Base-by-base conservation (phyloP, 2,113 vertebrate genomes). In the Mobula birostris region DNA sequence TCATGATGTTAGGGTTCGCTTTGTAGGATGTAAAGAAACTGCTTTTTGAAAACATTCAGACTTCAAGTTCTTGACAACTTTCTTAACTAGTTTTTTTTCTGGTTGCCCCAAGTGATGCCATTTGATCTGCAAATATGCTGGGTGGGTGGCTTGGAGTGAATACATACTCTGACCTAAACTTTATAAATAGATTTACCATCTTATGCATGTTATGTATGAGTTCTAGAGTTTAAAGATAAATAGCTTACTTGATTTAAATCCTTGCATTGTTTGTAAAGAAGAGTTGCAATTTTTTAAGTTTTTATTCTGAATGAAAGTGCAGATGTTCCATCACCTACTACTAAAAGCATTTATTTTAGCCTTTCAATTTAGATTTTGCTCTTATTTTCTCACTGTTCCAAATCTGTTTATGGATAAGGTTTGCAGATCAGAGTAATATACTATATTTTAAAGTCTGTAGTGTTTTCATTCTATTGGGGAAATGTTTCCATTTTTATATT, bases 401-500 rank as follows among this genome's bases (percentile, higher is more conserved):
- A 66, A 88, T 2, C 61, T 88, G n/a, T 32, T 63, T 88, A 88
- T 66, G 36, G 61, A 15, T 88, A 66, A 32, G 85, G 66, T 66
- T 88, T 14, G 11, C 61, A 32, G 29, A 66, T 32, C 85, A 88
- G 32, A 88, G 61, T 29, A 88, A 88, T 63, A 61, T 87, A 87
- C 24, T 17, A 11, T 29, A 29, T 88, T 88, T 88, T 66, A 17
- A 87, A 88, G 15, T 66, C 58, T 88, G 58, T 19, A 11, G 32
- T 88, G 85, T 88, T 66, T 88, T 88, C 85, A 88, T 48, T 87
- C 61, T 56, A 11, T 12, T 61, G 24, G 83, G 83, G 56, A 87
- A 87, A 87, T 87, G 58, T 87, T 87, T 87, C 58, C 48, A 56
- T 56, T 9, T 58, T 87, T 87, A 87, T 87, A 87, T 87, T 61